phyloP scores from a whole-genome alignment of 2,113 vertebrate species.

The Sapajus apella region DNA sequence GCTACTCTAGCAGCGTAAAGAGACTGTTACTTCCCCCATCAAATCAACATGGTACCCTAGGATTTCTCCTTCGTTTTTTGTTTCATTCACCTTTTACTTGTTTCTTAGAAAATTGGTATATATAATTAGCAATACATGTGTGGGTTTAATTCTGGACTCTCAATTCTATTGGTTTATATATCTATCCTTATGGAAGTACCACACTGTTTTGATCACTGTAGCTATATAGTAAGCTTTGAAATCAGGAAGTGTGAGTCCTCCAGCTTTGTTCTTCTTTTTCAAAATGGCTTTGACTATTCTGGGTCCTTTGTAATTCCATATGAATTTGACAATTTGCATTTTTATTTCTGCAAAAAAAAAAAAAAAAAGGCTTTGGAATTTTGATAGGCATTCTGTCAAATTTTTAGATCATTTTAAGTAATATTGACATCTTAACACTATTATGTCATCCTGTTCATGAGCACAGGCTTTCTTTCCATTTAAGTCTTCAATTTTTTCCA shows the following conservation, averaged over 20 bases:
- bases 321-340: background rate
- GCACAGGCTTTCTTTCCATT: background rate
- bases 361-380: background rate
- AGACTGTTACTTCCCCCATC: background rate
- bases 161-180: background rate
- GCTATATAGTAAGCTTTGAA: conserved; percentile 20
- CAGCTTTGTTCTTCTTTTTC: background rate
- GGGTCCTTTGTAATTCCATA: background rate
- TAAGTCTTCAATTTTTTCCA: background rate
- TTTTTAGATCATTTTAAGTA: background rate
- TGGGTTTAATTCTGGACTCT: background rate
- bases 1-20: background rate
- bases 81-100: background rate
- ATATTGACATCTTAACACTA: background rate
- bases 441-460: background rate
- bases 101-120: background rate
- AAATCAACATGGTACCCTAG: background rate
- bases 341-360: background rate
- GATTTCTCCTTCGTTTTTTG: background rate
- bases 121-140: background rate
- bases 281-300: background rate
- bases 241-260: background rate
- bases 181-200: background rate
- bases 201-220: background rate
- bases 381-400: background rate